These are phyloP conservation scores for Zenarchopterus dispar DNA, from an alignment of 2,797 vertebrate genomes.

Conservation along the genomic window DNA sequence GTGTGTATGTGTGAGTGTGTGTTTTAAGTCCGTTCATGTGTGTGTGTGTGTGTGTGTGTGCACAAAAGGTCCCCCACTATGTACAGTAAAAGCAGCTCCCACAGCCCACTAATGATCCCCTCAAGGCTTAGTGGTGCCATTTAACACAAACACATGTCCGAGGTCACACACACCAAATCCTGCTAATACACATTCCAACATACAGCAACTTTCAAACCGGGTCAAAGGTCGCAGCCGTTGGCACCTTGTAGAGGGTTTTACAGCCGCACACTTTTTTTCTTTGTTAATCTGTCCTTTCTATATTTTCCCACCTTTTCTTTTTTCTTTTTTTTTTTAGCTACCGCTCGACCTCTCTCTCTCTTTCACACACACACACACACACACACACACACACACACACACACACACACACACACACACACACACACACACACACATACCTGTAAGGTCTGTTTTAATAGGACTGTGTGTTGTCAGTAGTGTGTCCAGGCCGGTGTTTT, in stretches of 20 bases:
- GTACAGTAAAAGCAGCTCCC: constrained; percentile 76
- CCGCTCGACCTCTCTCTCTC: constrained; percentile 6
- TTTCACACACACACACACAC: too few species aligned
- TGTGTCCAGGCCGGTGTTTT: constrained; percentile 70
- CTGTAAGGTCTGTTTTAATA: constrained; percentile 62
- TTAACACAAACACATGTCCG: constrained; percentile 79
- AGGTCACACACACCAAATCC: constrained; percentile 73
- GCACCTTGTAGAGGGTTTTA: constrained; percentile 75
- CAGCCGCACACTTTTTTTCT: constrained; percentile 41
- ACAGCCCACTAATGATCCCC: constrained; percentile 77
- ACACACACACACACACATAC: constrained; percentile 27
- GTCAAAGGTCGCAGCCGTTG: constrained; percentile 71
- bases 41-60: constrained; percentile 9
- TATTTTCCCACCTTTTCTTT: constrained; percentile 43
- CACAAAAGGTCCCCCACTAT: constrained; percentile 48
- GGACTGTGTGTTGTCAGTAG: constrained; percentile 64
- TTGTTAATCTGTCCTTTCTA: constrained; percentile 46
- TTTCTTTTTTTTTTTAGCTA: constrained; percentile 32
- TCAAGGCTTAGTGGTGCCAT: constrained; percentile 72
- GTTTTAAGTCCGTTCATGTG: constrained; percentile 6
- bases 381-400: constrained; percentile 4
- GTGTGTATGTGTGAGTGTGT: neutral
- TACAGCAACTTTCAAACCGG: constrained; percentile 66
- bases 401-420: constrained; percentile 7
- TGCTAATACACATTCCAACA: constrained; percentile 73